Evolutionary conservation across 2,797 vertebrate genomes (phyloP).

Genomic region (Lepidocolaptes lacrymiger): DNA sequence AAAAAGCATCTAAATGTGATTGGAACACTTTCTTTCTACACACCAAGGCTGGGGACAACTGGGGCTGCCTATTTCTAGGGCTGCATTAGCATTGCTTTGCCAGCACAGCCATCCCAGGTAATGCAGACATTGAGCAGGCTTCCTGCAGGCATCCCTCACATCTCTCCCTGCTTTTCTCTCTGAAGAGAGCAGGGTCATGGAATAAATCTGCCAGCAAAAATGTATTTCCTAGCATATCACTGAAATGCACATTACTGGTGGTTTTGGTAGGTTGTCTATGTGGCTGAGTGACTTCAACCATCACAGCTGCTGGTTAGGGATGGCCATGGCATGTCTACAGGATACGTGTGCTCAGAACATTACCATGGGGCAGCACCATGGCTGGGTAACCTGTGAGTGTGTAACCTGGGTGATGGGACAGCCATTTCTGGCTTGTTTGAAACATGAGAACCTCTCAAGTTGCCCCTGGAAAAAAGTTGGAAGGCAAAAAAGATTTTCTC

Average conservation of each 20-base stretch:
- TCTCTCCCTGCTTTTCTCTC: background rate
- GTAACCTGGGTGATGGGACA: background rate
- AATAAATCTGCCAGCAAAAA: background rate
- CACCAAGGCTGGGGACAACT: background rate
- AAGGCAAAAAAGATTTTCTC: background rate
- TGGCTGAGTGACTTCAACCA: background rate
- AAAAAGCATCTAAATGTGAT: background rate
- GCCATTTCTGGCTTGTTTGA: background rate
- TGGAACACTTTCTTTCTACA: background rate
- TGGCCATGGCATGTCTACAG: background rate
- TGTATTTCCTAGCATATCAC: background rate
- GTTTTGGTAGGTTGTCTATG: background rate
- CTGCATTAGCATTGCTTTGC: background rate
- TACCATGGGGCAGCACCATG: background rate
- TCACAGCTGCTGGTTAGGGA: background rate
- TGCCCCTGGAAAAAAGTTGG: background rate
- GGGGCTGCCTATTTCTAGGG: background rate
- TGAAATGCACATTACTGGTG: rapidly evolving
- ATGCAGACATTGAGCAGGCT: background rate
- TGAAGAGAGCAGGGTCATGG: background rate
- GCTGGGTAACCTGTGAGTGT: rapidly evolving
- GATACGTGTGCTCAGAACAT: background rate
- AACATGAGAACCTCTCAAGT: background rate
- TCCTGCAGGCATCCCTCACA: background rate
- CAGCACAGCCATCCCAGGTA: background rate